Evolutionary conservation across 2,113 vertebrate species (phyloP).

Genomic region (Syrrhaptes paradoxus): DNA sequence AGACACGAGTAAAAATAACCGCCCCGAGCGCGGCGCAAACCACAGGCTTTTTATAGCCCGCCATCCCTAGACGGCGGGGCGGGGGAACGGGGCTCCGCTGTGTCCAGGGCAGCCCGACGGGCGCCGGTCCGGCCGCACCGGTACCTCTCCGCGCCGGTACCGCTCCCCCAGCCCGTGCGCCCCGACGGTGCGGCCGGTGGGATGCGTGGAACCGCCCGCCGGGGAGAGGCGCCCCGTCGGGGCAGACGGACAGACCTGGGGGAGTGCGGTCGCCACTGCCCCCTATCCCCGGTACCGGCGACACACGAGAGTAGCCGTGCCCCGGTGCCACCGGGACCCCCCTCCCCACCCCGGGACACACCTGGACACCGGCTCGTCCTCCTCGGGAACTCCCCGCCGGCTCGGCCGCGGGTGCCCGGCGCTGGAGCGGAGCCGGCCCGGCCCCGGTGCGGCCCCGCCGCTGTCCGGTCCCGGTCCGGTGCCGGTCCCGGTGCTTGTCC

Average conservation of each 20-base stretch:
- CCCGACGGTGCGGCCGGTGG: background rate
- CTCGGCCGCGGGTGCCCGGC: background rate
- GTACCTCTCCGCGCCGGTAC: background rate
- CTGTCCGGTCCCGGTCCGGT: background rate
- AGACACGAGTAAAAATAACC: conserved; percentile 66
- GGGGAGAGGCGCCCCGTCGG: background rate
- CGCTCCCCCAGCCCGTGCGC: background rate
- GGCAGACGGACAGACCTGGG: fast-evolving
- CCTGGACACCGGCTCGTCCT: background rate
- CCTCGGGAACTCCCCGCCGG: background rate
- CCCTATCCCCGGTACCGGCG: background rate
- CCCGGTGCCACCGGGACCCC: background rate
- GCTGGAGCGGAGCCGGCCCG: background rate
- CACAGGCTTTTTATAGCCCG: conserved; percentile 64
- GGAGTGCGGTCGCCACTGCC: fast-evolving
- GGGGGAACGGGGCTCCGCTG: background rate
- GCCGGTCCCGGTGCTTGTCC: background rate
- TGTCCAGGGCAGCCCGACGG: conserved; percentile 2
- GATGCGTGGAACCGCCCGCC: too few relatives aligned
- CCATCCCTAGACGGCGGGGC: conserved; percentile 45
- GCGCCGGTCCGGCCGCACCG: background rate
- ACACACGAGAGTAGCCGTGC: background rate
- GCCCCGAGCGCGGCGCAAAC: conserved; percentile 37
- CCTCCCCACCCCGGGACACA: background rate
- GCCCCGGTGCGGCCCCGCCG: background rate